Base-by-base conservation (phyloP, 2,797 vertebrate genomes). In the Xenops minutus region DNA sequence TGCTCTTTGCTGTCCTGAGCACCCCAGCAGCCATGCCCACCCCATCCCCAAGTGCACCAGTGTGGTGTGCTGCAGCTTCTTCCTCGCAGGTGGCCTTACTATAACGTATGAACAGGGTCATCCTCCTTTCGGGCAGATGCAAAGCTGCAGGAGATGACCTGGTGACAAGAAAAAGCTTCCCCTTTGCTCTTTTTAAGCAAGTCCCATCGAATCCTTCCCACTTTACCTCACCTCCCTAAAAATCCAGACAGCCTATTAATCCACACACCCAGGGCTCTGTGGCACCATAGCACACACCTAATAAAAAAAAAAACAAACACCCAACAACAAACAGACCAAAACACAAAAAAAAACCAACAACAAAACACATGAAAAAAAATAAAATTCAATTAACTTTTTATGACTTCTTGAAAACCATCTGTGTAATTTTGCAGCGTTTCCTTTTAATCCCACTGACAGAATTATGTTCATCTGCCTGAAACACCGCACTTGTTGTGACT, bases 381-480 rank as follows among this genome's bases (percentile, higher is more conserved):
- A 19, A 19, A 3, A 95, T 97, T 93, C 83, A 90, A 97, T 97
- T 97, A 96, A 74, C 75, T 95, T 97, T 96, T 96, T 96, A 97
- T 2, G 37, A 92, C 93, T 96, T 93, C 93, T 94, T 76, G 85
- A 97, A 96, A 95, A 87, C 79, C 81, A 93, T 91, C 83, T 89
- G 87, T 69, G 92, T 93, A 63, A 89, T 95, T 96, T 26, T 91
- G 90, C 88, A 80, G 67, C 75, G 39, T 69, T 92, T 85, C 83
- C 91, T 92, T 94, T 93, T 95, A 93, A 91, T 94, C 86, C 92
- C 69, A 78, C 32, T 44, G 86, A 95, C 85, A 95, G 92, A 96
- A 96, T 91, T 95, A 95, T 69, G 85, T 83, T 92, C 95, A 94
- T 89, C 91, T 95, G 88, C 89, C 90, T 73, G 93, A 96, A 94